Conservation (phyloP, 2,797 vertebrate genomes). For the Hapalemur alaotrensis region DNA sequence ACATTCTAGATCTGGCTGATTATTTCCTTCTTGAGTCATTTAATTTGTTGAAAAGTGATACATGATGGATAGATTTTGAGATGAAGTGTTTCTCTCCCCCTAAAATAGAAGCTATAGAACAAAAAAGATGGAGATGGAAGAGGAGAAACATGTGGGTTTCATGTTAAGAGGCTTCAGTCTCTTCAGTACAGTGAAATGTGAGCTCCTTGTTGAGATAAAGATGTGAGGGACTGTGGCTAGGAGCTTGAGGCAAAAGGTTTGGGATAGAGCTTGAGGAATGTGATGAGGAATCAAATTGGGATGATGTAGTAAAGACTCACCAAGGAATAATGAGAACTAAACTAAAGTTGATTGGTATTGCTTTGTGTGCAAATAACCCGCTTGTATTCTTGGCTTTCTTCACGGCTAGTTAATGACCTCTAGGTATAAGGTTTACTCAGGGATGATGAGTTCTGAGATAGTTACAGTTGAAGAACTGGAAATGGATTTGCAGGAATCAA, state of each 20-base stretch:
- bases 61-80: not conserved
- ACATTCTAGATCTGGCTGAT: not conserved
- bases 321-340: not conserved
- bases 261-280: not conserved
- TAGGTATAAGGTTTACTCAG: not conserved
- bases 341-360: not conserved
- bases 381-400: not conserved
- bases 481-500: not conserved
- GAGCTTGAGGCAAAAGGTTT: not conserved
- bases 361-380: not conserved
- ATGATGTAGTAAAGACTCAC: not conserved
- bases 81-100: not conserved
- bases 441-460: not conserved
- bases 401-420: not conserved
- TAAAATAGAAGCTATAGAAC: not conserved
- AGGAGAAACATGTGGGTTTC: not conserved
- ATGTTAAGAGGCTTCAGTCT: not conserved
- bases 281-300: not conserved
- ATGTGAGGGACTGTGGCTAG: not conserved
- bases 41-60: not conserved
- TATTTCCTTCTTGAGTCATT: conserved; percentile 11
- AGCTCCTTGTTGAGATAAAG: not conserved
- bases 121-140: not conserved
- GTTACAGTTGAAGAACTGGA: not conserved
- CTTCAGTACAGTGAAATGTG: not conserved